Evolutionary conservation across 2,113 vertebrate genomes (phyloP).

Genomic region (Epinephelus moara): DNA sequence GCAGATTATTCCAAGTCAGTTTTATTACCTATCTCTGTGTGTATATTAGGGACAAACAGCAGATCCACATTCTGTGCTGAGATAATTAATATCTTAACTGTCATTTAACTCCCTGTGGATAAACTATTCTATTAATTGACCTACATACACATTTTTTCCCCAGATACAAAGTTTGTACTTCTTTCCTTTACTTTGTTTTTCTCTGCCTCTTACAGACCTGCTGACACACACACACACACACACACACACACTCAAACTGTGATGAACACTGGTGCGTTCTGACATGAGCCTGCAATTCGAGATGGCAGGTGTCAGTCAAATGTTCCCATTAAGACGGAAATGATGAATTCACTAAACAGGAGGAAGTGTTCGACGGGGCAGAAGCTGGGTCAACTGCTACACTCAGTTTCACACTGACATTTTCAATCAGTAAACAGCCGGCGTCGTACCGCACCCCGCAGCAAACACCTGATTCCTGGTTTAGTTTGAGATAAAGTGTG

Average conservation of each 20-base stretch:
- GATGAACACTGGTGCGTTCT: slow-evolving; percentile 9
- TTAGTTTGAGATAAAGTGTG: background rate
- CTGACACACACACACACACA: background rate
- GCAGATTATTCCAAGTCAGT: background rate
- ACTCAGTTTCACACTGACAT: slow-evolving; percentile 12
- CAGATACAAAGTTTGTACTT: background rate
- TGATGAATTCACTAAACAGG: slow-evolving; percentile 33
- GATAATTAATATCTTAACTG: background rate
- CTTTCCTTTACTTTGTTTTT: background rate
- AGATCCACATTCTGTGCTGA: background rate
- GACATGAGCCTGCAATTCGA: slow-evolving; percentile 22
- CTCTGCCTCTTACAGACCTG: background rate
- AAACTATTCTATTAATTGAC: background rate
- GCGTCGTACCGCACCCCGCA: background rate
- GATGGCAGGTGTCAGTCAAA: slow-evolving; percentile 64
- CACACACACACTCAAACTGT: background rate
- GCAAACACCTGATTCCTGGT: slow-evolving; percentile 5
- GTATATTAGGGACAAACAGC: background rate
- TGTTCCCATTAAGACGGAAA: slow-evolving; percentile 57
- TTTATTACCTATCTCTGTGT: background rate
- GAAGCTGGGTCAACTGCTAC: slow-evolving; percentile 8
- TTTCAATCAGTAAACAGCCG: slow-evolving; percentile 29
- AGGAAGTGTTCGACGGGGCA: slow-evolving; percentile 13
- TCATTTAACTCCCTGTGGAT: background rate
- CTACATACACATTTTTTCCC: background rate